Evolutionary conservation across 2,113 vertebrate genomes (phyloP).

Genomic region (Hystrix cristata): DNA sequence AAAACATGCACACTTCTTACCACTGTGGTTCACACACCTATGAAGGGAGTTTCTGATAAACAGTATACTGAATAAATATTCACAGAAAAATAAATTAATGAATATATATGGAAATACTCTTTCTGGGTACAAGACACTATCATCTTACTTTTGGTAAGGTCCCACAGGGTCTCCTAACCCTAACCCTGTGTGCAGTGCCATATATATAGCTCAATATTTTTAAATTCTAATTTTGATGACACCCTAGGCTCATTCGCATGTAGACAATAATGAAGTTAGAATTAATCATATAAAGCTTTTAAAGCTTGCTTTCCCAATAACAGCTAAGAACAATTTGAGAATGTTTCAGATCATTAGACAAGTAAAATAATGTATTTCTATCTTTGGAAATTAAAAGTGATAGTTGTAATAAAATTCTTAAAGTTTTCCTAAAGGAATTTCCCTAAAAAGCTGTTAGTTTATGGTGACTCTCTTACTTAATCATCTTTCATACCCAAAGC

Average conservation of each 20-base stretch:
- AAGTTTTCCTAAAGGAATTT: not conserved
- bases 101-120: too few relatives aligned
- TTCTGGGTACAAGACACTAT: not conserved
- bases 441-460: not conserved
- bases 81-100: too few relatives aligned
- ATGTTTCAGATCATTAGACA: not conserved
- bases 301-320: not conserved
- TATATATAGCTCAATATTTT: not conserved
- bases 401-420: not conserved
- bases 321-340: not conserved
- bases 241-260: not conserved
- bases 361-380: not conserved
- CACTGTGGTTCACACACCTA: not conserved
- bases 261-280: not conserved
- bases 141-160: not conserved
- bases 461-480: not conserved
- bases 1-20: not conserved
- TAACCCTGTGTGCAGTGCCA: not conserved
- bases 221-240: not conserved
- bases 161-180: too few relatives aligned
- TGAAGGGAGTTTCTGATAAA: not conserved
- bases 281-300: not conserved
- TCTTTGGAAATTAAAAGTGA: not conserved
- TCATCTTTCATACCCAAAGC: not conserved
- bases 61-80: not conserved